A percentile compares a stretch with the other conserved stretches of the same genome.
Conservation (phyloP, 2,797 vertebrate genomes). For the Siniperca undulata region DNA sequence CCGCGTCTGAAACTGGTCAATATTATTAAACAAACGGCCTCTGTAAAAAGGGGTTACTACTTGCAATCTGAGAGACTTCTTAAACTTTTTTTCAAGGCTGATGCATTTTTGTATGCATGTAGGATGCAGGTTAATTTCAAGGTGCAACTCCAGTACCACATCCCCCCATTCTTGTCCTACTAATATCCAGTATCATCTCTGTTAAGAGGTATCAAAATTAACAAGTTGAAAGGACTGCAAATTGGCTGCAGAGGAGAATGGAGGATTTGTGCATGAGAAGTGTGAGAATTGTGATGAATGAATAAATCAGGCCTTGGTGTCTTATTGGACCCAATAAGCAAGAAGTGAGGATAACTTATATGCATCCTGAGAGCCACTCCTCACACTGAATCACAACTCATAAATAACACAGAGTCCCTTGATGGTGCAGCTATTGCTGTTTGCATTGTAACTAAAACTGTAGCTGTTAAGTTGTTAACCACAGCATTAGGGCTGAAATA, state of each 20-base stretch:
- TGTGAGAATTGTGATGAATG: slow-evolving; percentile 43
- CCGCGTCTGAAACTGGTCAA: slow-evolving; percentile 77
- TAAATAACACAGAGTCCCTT: slow-evolving; percentile 26
- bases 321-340: slow-evolving; percentile 38
- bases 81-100: slow-evolving; percentile 22
- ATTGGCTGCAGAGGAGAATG: slow-evolving; percentile 39
- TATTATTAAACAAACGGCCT: slow-evolving; percentile 78
- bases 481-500: neutral
- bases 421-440: slow-evolving; percentile 16
- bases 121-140: slow-evolving; percentile 41
- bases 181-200: slow-evolving; percentile 28
- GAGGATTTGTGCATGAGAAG: slow-evolving; percentile 1
- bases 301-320: slow-evolving; percentile 41
- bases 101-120: slow-evolving; percentile 44
- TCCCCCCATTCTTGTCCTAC: neutral
- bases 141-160: slow-evolving; percentile 31
- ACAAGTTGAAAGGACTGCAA: slow-evolving; percentile 44
- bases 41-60: slow-evolving; percentile 52
- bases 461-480: neutral
- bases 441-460: slow-evolving; percentile 27
- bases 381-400: slow-evolving; percentile 37
- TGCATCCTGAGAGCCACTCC: slow-evolving; percentile 43
- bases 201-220: slow-evolving; percentile 40
- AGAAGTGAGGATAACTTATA: slow-evolving; percentile 28
- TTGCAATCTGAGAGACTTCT: slow-evolving; percentile 74